Evolutionary conservation across 2,797 vertebrate genomes (phyloP).

Genomic region (Xenentodon cancila): DNA sequence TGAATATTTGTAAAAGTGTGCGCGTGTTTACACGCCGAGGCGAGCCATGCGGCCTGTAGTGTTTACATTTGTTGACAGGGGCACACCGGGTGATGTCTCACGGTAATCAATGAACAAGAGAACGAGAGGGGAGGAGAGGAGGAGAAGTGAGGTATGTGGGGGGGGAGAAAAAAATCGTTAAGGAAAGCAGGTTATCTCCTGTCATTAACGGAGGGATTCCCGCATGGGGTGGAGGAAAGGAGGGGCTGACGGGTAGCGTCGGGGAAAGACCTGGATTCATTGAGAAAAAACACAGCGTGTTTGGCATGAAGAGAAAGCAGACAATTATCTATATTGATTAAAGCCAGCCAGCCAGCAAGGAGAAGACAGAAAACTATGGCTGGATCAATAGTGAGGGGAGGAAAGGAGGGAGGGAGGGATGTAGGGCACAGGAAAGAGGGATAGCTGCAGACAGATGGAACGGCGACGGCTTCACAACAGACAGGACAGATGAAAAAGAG

Average conservation of each 20-base stretch:
- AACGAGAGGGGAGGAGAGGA: slow-evolving; percentile 21
- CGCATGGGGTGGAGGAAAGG: slow-evolving; percentile 55
- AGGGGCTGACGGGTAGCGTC: slow-evolving; percentile 37
- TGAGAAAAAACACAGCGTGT: slow-evolving; percentile 84
- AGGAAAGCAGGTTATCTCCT: slow-evolving; percentile 89
- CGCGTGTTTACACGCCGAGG: slow-evolving; percentile 44
- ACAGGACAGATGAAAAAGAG: slow-evolving; percentile 44
- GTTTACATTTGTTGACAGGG: slow-evolving; percentile 81
- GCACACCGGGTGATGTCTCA: slow-evolving; percentile 82
- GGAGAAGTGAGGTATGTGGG: background rate
- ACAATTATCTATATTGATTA: slow-evolving; percentile 92
- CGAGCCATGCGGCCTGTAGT: slow-evolving; percentile 69
- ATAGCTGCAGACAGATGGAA: slow-evolving; percentile 56
- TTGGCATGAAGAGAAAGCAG: slow-evolving; percentile 86
- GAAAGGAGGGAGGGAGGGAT: slow-evolving; percentile 38
- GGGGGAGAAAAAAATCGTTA: slow-evolving; percentile 81
- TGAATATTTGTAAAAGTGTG: slow-evolving; percentile 47
- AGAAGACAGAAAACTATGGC: slow-evolving; percentile 86
- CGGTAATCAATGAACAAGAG: slow-evolving; percentile 84
- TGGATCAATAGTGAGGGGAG: slow-evolving; percentile 83
- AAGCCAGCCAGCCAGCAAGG: slow-evolving; percentile 85
- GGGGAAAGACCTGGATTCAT: slow-evolving; percentile 83
- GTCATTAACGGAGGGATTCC: slow-evolving; percentile 87
- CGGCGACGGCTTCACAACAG: slow-evolving; percentile 47
- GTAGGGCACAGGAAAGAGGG: slow-evolving; percentile 59